These are phyloP conservation scores for Synanthedon formicaeformis DNA, from an alignment of 2,888 invertebrate genomes.

Conservation along the genomic window DNA sequence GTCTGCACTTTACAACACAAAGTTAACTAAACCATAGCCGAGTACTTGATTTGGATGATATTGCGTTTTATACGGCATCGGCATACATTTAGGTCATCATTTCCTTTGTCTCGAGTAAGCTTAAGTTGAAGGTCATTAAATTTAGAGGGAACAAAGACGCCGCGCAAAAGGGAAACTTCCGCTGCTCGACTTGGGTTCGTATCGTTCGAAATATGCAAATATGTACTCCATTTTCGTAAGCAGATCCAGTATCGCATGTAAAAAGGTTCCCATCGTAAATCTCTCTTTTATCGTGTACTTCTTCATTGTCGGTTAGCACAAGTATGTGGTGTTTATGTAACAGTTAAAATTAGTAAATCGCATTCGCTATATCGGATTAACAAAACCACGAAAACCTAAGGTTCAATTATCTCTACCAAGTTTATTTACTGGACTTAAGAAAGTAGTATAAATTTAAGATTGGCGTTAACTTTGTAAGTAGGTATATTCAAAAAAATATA, in stretches of 20 bases:
- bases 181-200: constrained; percentile 17
- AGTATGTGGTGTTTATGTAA: background rate
- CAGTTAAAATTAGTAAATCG: too few relatives aligned
- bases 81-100: constrained; percentile 3
- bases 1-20: background rate
- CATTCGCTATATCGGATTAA: too few relatives aligned
- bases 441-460: too few relatives aligned
- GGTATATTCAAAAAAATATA: too few relatives aligned
- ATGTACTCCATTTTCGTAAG: constrained; percentile 28
- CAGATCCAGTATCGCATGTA: constrained; percentile 25
- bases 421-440: too few relatives aligned
- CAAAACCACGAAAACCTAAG: too few relatives aligned
- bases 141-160: constrained; percentile 17
- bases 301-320: constrained; percentile 6
- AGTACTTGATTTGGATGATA: background rate
- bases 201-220: constrained; percentile 40
- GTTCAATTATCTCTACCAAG: too few relatives aligned
- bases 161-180: constrained; percentile 26
- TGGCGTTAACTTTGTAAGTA: too few relatives aligned
- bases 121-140: constrained; percentile 13
- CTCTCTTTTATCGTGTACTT: constrained; percentile 17
- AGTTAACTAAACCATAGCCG: background rate
- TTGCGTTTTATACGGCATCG: background rate
- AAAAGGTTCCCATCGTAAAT: constrained; percentile 32
- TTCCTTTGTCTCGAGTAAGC: constrained; percentile 17